These are phyloP conservation scores for Himalopsyche kuldschensis DNA, from an alignment of 2,888 invertebrate species.

Conservation along the genomic window DNA sequence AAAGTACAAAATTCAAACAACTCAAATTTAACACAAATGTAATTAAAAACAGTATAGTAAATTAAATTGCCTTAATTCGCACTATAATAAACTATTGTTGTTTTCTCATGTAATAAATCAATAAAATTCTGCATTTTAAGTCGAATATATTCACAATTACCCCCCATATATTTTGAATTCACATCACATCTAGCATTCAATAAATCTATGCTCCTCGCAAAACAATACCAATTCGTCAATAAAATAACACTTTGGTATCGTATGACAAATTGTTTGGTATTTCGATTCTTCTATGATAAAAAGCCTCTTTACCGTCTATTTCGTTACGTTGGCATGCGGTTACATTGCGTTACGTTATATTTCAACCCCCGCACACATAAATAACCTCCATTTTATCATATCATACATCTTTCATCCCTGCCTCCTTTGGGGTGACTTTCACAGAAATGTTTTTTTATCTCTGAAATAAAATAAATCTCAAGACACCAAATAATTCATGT, in stretches of 20 bases:
- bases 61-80: too few relatives aligned
- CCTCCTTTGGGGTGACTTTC: background rate
- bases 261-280: constrained; percentile 19
- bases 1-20: too few relatives aligned
- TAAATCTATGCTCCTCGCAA: background rate
- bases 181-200: background rate
- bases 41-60: too few relatives aligned
- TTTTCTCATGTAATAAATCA: too few relatives aligned
- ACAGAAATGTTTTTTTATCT: background rate
- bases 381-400: constrained; percentile 21
- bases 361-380: constrained; percentile 14
- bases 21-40: too few relatives aligned
- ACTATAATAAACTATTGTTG: too few relatives aligned
- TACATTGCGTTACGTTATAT: background rate
- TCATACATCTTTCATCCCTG: constrained; percentile 16
- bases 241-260: constrained; percentile 7
- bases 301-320: constrained; percentile 6
- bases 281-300: constrained; percentile 17
- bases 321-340: background rate
- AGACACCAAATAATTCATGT: background rate
- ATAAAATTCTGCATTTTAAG: too few relatives aligned
- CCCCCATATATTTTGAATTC: background rate
- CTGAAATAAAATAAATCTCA: constrained; percentile 10
- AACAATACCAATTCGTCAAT: constrained; percentile 22
- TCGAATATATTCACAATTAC: background rate